Conservation (phyloP, 2,888 invertebrate genomes). For the Antheraea assamensis region DNA sequence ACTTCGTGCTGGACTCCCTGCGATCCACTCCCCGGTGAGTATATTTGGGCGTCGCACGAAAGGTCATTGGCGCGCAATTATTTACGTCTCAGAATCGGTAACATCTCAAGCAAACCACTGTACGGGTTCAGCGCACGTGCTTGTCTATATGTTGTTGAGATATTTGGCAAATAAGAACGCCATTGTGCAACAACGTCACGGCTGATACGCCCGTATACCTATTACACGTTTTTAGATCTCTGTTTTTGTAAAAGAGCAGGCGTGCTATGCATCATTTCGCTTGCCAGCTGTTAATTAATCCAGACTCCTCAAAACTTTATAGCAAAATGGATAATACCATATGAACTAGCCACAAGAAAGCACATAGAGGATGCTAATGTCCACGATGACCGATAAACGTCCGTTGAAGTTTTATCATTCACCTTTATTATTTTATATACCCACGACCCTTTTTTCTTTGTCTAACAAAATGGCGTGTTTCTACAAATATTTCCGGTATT, state of each 20-base stretch:
- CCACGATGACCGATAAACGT: too few relatives aligned
- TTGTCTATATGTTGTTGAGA: neutral
- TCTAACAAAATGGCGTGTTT: neutral
- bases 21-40: too few relatives aligned
- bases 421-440: too few relatives aligned
- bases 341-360: too few relatives aligned
- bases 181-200: neutral
- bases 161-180: conserved; percentile 15
- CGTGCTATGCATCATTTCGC: neutral
- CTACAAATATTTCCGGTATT: neutral
- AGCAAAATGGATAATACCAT: neutral
- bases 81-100: conserved; percentile 77
- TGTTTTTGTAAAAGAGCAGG: neutral
- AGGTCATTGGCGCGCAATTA: too few relatives aligned
- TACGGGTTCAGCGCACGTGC: conserved; percentile 27
- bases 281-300: neutral
- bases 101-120: conserved; percentile 58
- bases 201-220: neutral
- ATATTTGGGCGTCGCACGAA: too few relatives aligned
- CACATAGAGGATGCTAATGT: too few relatives aligned
- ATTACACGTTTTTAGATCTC: neutral
- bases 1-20: too few relatives aligned
- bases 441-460: too few relatives aligned
- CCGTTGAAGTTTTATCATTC: too few relatives aligned
- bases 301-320: neutral